Base-by-base conservation (phyloP, 2,888 invertebrate genomes). In the Proisotoma minuta region DNA sequence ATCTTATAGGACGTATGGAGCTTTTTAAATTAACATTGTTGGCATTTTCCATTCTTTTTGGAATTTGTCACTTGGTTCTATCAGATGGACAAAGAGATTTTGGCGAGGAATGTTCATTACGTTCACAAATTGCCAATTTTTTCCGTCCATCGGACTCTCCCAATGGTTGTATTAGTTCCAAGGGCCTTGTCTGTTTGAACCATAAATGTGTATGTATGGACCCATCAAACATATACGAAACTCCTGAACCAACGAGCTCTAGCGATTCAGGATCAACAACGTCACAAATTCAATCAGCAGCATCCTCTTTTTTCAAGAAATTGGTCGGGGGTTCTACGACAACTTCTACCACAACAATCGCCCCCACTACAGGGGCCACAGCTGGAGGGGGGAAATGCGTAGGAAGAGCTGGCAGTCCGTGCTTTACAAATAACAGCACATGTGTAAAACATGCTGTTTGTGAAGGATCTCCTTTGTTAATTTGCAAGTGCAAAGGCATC, bases 401-500 rank as follows among this genome's bases (percentile, higher is more conserved):
- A 1, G 69, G 69, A 27, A 51, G 69, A 12, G 60, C 69, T 20
- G 64, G 64, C 20, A 66, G 66, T 24, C 69, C 69, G 23, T 69
- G 69, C 50, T 66, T 69, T 48, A 64, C 64, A 10, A 27, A 22
- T 1, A 69, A 52, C 24, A 64, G 64, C 40, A 65, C 65, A 23
- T 69, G 69, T 50, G 69, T 69, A 47, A 56, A 62, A 34, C 69
- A 69, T 24, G 69, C 69, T 1, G 20, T 22, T 43, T 69, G 69
- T 50, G 62, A 64, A 48, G 69, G 66, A 3, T 53, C 62, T 5
- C 62, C 64, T 2, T 53, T 29, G 49, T n/a, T n/a, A n/a, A 10
- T 69, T 10, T 69, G 69, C 57, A 64, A 64, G 52, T 69, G 69
- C 40, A 66, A 69, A 61, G 66, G 66, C 8, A 65, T 69, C 24